phyloP scores from a whole-genome alignment of 2,797 vertebrate species.

The Semotilus atromaculatus region DNA sequence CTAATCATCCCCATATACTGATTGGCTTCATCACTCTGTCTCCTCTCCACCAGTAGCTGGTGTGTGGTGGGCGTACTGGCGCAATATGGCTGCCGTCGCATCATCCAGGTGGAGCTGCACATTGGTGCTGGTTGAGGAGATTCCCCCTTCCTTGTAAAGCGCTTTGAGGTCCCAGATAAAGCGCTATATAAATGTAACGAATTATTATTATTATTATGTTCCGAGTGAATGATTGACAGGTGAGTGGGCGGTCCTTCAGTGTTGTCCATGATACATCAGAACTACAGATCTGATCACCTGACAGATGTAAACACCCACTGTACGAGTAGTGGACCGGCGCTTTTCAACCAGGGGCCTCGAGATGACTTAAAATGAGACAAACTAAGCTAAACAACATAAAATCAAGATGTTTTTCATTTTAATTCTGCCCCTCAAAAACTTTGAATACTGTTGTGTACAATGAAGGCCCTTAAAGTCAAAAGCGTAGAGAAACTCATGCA shows the following conservation, averaged over 20 bases:
- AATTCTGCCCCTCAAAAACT: no score
- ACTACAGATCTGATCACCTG: not conserved
- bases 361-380: not conserved
- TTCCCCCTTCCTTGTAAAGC: no score
- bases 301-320: not conserved
- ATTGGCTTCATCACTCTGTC: no score
- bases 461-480: not conserved
- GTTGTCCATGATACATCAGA: not conserved
- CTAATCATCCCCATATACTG: no score
- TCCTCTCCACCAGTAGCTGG: no score
- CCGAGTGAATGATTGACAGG: not conserved
- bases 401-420: not conserved
- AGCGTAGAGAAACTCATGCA: not conserved
- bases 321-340: not conserved
- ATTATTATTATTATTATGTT: no score
- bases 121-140: no score
- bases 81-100: no score
- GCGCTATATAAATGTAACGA: no score
- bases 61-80: no score
- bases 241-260: not conserved
- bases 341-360: not conserved
- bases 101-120: no score
- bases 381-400: not conserved
- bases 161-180: no score
- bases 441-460: not conserved